Conservation (phyloP, 2,888 invertebrate species). For the Drymonia ruficornis region DNA sequence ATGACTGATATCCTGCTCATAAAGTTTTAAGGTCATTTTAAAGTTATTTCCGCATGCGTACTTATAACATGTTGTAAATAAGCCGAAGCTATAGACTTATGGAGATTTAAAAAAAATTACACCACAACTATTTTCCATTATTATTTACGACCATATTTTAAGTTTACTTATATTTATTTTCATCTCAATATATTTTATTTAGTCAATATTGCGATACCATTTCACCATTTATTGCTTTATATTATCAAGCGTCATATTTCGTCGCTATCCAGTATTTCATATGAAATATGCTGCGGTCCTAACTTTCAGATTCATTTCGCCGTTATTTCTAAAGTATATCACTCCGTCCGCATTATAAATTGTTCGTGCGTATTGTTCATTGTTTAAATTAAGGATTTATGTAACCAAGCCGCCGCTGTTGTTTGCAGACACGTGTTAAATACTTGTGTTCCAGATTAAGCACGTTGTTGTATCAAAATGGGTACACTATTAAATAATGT, state of each 20-base stretch:
- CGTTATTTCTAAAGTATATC: constrained; percentile 11
- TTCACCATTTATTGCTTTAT: no score
- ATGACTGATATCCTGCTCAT: constrained; percentile 23
- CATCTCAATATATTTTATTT: no score
- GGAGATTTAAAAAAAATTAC: no score
- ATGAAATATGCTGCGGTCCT: neutral
- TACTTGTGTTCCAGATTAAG: constrained; percentile 36
- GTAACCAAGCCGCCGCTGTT: constrained; percentile 32
- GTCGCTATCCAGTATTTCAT: neutral
- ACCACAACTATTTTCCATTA: no score
- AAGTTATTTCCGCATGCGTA: no score
- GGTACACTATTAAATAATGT: no score
- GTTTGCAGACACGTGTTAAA: constrained; percentile 29
- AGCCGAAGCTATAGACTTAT: no score
- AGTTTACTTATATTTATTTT: no score
- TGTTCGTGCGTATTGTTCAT: constrained; percentile 18
- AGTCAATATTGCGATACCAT: no score
- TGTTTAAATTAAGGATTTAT: constrained; percentile 35
- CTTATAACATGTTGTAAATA: no score
- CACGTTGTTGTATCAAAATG: constrained; percentile 18
- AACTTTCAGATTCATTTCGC: neutral
- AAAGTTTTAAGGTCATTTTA: constrained; percentile 40
- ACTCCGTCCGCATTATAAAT: constrained; percentile 20
- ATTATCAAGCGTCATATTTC: no score
- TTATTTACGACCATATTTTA: no score